Evolutionary conservation across 2,797 vertebrate genomes (phyloP).

Genomic region (Urophycis tenuis): DNA sequence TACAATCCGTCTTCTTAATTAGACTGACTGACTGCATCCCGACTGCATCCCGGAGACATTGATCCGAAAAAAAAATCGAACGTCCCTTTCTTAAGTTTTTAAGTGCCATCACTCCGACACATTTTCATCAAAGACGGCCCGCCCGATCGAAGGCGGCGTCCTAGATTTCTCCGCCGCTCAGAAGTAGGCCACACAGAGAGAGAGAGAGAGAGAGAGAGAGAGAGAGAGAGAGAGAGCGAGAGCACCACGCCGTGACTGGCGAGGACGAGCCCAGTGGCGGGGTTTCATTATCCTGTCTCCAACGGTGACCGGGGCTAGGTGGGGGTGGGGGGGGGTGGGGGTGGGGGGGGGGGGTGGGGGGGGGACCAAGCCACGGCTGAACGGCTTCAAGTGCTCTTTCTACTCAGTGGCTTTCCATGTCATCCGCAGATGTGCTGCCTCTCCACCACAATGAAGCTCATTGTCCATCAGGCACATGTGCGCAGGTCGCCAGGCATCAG

Average conservation of each 20-base stretch:
- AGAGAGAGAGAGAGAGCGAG: background rate
- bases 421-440: background rate
- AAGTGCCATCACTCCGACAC: background rate
- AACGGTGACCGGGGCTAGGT: background rate
- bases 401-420: background rate
- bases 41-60: background rate
- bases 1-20: background rate
- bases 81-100: background rate
- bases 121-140: background rate
- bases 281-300: background rate
- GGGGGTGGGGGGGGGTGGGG: background rate
- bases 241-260: background rate
- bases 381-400: background rate
- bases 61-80: background rate
- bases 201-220: background rate
- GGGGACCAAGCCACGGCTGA: background rate
- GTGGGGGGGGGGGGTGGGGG: too few relatives aligned
- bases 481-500: background rate
- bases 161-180: background rate
- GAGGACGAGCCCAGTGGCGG: background rate
- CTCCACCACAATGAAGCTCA: background rate
- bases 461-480: too few relatives aligned
- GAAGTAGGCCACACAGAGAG: background rate
- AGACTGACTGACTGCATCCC: background rate
- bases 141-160: background rate